These are phyloP conservation scores for Daboia siamensis DNA, from an alignment of 2,113 vertebrate genomes.

Conservation along the genomic window DNA sequence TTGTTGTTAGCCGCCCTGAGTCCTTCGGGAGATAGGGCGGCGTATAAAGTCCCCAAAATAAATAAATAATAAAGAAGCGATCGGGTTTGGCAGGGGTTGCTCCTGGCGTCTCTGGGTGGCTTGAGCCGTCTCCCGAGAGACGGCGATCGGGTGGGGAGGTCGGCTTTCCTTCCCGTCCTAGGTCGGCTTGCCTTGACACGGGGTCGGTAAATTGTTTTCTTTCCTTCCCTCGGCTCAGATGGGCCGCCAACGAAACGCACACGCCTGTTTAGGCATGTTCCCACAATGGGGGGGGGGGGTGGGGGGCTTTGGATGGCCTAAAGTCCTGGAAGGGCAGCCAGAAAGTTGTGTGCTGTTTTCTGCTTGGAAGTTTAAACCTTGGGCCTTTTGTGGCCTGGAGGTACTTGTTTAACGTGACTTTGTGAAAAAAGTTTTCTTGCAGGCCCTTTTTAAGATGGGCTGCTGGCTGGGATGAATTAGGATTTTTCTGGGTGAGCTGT, in stretches of 20 bases:
- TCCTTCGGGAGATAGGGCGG: too few species aligned
- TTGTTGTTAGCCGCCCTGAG: too few species aligned
- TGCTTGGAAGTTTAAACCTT: constrained; percentile 52
- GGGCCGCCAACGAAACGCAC: neutral
- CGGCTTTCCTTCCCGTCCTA: neutral
- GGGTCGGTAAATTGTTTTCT: neutral
- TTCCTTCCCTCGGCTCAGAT: neutral
- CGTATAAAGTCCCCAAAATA: too few species aligned
- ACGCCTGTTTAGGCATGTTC: neutral
- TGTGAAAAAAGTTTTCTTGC: constrained; percentile 57
- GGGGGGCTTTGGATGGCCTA: neutral
- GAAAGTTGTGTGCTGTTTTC: constrained; percentile 14
- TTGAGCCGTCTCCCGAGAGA: neutral
- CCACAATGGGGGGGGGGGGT: rapidly evolving
- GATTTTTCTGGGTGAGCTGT: neutral
- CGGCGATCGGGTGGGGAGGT: neutral
- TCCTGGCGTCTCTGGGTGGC: neutral
- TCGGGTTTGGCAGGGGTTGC: neutral
- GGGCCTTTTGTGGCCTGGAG: constrained; percentile 37
- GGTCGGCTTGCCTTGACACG: neutral
- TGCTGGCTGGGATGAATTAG: neutral
- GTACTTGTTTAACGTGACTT: constrained; percentile 46
- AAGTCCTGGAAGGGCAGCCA: neutral
- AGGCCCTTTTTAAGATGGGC: constrained; percentile 48
- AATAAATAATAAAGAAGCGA: neutral